Conservation (phyloP, 1,140 invertebrate species). For the Himalopsyche phryganea region DNA sequence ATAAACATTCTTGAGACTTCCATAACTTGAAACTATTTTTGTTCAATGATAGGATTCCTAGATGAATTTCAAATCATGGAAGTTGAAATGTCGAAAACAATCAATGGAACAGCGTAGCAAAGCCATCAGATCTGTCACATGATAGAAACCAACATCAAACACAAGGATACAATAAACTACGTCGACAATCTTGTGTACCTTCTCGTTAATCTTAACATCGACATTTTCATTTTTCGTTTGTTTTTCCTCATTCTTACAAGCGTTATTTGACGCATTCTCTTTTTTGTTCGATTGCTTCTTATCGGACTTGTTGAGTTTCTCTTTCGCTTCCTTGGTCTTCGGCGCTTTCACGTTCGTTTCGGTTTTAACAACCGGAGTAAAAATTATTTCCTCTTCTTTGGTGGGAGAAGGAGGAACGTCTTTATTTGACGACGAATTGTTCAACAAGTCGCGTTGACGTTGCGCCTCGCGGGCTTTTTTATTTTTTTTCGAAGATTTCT, state of each 20-base stretch:
- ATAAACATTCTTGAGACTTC: too few relatives aligned
- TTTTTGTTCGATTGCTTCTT: constrained; percentile 26
- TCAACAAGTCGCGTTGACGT: constrained; percentile 17
- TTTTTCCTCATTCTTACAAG: constrained; percentile 10
- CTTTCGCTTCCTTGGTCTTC: constrained; percentile 15
- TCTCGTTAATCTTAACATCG: neutral
- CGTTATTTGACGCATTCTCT: constrained; percentile 9
- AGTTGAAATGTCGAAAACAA: neutral
- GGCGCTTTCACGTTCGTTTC: neutral
- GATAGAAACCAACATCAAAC: constrained; percentile 2
- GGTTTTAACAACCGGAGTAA: neutral
- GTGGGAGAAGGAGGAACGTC: constrained; percentile 18
- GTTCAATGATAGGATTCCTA: too few relatives aligned
- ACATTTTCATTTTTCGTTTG: neutral
- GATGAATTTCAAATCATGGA: too few relatives aligned
- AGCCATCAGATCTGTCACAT: neutral
- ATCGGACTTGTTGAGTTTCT: constrained; percentile 22
- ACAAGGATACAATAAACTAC: neutral
- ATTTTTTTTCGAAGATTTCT: constrained; percentile 23
- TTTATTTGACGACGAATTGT: constrained; percentile 25
- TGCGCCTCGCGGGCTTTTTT: constrained; percentile 19
- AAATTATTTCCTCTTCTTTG: neutral
- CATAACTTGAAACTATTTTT: neutral
- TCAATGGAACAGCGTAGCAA: constrained; percentile 14
- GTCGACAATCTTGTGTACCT: neutral